Evolutionary conservation across 1,140 invertebrate species (phyloP).

Genomic region (Cephus cinctus): DNA sequence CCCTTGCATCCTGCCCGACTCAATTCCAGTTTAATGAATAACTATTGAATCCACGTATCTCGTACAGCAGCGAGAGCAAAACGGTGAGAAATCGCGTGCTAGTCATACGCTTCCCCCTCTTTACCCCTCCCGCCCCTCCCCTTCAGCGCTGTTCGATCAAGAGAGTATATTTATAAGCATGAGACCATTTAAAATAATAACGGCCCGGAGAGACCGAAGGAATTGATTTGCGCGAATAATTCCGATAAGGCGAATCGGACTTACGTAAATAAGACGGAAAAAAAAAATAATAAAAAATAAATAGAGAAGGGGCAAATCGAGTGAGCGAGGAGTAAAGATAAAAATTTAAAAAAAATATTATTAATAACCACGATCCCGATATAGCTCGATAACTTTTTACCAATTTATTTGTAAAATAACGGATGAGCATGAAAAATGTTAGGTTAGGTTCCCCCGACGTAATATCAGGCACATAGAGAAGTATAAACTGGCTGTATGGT

Average conservation of each 20-base stretch:
- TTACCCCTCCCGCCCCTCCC: not conserved
- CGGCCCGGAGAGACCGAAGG: conserved; percentile 18
- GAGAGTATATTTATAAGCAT: conserved; percentile 33
- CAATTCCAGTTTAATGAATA: conserved; percentile 54
- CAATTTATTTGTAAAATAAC: too few relatives aligned
- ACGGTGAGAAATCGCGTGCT: conserved; percentile 31
- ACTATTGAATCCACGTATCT: conserved; percentile 54
- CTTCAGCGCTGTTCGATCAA: not conserved
- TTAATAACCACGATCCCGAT: too few relatives aligned
- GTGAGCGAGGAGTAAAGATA: too few relatives aligned
- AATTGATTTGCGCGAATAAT: conserved; percentile 21
- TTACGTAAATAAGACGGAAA: not conserved
- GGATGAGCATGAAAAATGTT: too few relatives aligned
- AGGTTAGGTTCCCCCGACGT: too few relatives aligned
- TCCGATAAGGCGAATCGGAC: not conserved
- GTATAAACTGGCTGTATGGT: too few relatives aligned
- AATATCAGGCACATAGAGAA: too few relatives aligned
- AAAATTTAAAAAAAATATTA: too few relatives aligned
- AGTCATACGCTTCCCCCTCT: not conserved
- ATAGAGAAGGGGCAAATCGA: conserved; percentile 4
- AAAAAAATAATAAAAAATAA: conserved; percentile 15
- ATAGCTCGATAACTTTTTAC: too few relatives aligned
- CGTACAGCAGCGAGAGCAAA: conserved; percentile 48
- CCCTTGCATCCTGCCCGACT: conserved; percentile 49
- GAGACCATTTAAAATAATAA: conserved; percentile 31